Evolutionary conservation across 2,888 invertebrate genomes (phyloP).

Genomic region (Papilio gigon): DNA sequence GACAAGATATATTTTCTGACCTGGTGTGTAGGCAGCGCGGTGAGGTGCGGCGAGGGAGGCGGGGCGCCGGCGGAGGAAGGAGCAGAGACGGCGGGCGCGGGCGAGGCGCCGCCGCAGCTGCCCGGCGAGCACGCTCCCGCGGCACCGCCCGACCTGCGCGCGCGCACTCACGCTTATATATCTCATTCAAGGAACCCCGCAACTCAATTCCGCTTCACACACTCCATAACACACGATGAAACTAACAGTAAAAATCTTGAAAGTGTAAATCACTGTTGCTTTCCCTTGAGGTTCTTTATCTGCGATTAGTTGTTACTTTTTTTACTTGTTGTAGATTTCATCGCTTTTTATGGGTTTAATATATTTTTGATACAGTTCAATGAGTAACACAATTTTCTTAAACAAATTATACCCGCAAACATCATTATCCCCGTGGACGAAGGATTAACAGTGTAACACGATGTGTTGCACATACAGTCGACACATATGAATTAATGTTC

Average conservation of each 20-base stretch:
- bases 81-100: constrained; percentile 70
- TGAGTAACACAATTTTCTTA: no score
- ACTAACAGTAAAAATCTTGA: background rate
- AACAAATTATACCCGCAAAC: background rate
- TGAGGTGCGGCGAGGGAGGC: constrained; percentile 65
- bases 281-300: no score
- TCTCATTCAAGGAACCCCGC: background rate
- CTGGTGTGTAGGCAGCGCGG: constrained; percentile 56
- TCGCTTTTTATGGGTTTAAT: background rate
- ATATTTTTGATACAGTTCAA: background rate
- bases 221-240: constrained; percentile 17
- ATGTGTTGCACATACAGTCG: background rate
- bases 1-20: constrained; percentile 52
- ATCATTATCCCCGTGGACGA: background rate
- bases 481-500: background rate
- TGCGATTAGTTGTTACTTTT: background rate
- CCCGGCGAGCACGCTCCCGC: constrained; percentile 70
- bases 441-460: constrained; percentile 4
- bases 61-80: constrained; percentile 73
- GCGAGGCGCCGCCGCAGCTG: constrained; percentile 77
- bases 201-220: background rate
- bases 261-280: no score
- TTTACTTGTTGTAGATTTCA: background rate
- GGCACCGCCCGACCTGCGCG: constrained; percentile 50
- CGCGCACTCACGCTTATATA: constrained; percentile 28